These are phyloP conservation scores for Tortricodes alternella DNA, from an alignment of 2,888 invertebrate genomes.

Conservation along the genomic window DNA sequence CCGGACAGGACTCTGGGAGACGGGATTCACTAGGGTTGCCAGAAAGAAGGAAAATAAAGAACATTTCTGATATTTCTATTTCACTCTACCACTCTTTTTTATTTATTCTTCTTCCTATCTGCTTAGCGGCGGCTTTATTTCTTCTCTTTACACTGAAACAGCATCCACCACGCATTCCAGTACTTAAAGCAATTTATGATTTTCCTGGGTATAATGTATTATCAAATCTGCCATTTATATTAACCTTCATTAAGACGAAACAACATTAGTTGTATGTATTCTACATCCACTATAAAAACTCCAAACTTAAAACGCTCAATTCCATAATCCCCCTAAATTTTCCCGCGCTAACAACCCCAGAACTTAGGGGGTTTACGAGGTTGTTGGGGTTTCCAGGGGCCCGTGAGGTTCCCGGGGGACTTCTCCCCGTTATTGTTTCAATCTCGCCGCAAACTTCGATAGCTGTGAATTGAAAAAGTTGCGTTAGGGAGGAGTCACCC, in stretches of 20 bases:
- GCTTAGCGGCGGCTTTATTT: too few species aligned
- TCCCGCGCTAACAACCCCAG: not conserved
- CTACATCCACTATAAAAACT: too few species aligned
- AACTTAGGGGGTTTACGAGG: not conserved
- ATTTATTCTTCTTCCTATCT: too few species aligned
- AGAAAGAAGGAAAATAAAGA: slow-evolving; percentile 12
- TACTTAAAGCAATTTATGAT: too few species aligned
- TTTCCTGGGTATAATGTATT: too few species aligned
- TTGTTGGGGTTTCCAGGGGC: slow-evolving; percentile 35
- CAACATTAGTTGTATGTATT: too few species aligned
- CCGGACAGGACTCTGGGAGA: slow-evolving; percentile 39
- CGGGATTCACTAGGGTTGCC: slow-evolving; percentile 10
- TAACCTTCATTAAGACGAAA: too few species aligned
- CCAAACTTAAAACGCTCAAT: not conserved
- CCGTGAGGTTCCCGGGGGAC: slow-evolving; percentile 52
- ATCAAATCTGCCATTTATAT: too few species aligned
- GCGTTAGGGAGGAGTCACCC: slow-evolving; percentile 30
- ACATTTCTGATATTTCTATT: too few species aligned
- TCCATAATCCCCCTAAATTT: not conserved
- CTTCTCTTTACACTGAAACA: too few species aligned
- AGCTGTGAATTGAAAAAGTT: slow-evolving; percentile 52
- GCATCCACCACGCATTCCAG: too few species aligned
- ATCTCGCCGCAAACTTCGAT: slow-evolving; percentile 59
- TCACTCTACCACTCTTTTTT: too few species aligned
- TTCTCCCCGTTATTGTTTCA: slow-evolving; percentile 78